Percentiles rank a stretch among this genome's conserved stretches.
phyloP scores from a whole-genome alignment of 2,113 vertebrate genomes.

The Anoplopoma fimbria region DNA sequence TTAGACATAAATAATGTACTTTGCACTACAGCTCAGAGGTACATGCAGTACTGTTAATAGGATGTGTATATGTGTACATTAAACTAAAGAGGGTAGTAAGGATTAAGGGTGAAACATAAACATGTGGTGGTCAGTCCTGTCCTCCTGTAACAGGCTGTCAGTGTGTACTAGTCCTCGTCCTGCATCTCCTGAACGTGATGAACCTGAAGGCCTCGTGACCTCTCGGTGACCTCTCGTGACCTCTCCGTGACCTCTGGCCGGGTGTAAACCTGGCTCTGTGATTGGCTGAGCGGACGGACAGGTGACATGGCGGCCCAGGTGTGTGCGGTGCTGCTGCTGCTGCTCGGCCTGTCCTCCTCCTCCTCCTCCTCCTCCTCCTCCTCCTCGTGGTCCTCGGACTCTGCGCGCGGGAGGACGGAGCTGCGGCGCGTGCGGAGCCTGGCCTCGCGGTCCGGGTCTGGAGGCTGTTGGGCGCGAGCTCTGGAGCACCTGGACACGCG shows the following conservation, averaged over 20 bases:
- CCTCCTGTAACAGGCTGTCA: too few relatives aligned
- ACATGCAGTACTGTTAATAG: too few relatives aligned
- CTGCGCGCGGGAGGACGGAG: conserved; percentile 56
- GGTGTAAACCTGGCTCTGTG: conserved; percentile 17
- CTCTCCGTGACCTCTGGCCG: conserved; percentile 29
- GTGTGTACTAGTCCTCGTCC: too few relatives aligned
- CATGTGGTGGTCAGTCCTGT: too few relatives aligned
- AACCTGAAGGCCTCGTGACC: too few relatives aligned
- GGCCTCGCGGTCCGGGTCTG: conserved; percentile 69
- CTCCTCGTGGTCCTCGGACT: too few relatives aligned
- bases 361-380: too few relatives aligned
- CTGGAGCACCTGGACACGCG: conserved; percentile 72
- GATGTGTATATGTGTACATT: too few relatives aligned
- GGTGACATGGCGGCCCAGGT: conserved; percentile 40
- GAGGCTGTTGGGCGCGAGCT: conserved; percentile 80
- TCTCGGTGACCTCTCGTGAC: too few relatives aligned
- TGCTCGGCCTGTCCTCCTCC: neutral
- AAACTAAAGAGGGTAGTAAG: too few relatives aligned
- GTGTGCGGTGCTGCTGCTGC: neutral
- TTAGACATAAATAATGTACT: neutral
- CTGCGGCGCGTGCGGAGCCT: conserved; percentile 70
- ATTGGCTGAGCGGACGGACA: conserved; percentile 38
- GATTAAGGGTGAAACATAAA: too few relatives aligned
- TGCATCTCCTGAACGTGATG: too few relatives aligned
- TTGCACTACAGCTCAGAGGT: neutral